phyloP scores from a whole-genome alignment of 1,140 invertebrate genomes.

The Drosophila tsacasi region DNA sequence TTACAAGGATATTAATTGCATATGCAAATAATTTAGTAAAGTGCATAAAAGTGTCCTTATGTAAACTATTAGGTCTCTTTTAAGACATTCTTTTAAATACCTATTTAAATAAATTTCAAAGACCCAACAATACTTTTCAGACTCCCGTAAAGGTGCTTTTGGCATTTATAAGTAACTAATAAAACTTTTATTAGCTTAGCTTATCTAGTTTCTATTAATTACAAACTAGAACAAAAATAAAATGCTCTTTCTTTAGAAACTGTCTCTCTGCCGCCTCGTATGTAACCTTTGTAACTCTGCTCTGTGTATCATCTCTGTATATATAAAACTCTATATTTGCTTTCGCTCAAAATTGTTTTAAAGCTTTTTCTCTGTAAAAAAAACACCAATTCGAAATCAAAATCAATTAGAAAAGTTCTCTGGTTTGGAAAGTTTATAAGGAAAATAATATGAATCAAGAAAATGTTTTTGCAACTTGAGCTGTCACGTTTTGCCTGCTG shows the following conservation, averaged over 20 bases:
- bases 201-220: not conserved
- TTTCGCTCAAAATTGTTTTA: constrained; percentile 79
- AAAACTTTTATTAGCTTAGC: not conserved
- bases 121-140: not conserved
- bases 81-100: not conserved
- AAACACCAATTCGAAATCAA: constrained; percentile 24
- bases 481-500: constrained; percentile 73
- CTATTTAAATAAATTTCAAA: not conserved
- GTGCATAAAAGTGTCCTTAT: too few species aligned
- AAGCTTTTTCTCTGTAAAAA: constrained; percentile 55
- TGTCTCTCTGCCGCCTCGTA: constrained; percentile 20
- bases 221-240: not conserved
- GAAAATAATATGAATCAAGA: constrained; percentile 9
- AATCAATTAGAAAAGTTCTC: constrained; percentile 48
- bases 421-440: constrained; percentile 64
- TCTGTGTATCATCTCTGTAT: constrained; percentile 33
- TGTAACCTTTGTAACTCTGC: constrained; percentile 27
- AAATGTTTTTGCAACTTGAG: constrained; percentile 58
- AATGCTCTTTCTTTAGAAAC: not conserved
- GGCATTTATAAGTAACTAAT: not conserved
- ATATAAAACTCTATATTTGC: constrained; percentile 26
- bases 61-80: too few species aligned
- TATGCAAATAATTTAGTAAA: not conserved
- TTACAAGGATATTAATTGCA: too few species aligned
- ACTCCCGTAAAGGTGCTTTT: not conserved